Base-by-base conservation (phyloP, 2,797 vertebrate species). In the Psittacula derbiana region DNA sequence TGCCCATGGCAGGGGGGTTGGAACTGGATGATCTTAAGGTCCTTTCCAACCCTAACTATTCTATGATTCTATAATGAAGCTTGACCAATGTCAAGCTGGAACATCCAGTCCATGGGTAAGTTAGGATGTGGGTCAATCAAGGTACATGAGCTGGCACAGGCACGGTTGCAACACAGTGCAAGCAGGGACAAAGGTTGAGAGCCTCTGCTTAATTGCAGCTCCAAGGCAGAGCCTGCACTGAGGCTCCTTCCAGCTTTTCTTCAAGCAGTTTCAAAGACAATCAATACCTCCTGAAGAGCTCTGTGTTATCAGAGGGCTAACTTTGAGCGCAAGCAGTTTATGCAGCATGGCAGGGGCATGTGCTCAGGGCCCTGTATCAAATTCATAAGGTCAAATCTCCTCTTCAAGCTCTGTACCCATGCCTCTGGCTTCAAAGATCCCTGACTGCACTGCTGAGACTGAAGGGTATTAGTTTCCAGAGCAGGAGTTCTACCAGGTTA, bases 31-130 rank as follows among this genome's bases (percentile, higher is more conserved):
- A 36, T 36, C 36, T 36, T 8, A 36, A 36, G 36, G 36, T 36
- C 36, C 36, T 36, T 36, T 36, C 36, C 36, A 36, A 36, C 36
- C 36, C 36, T 36, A 36, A 36, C 36, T 36, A 36, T 36, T 36
- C 36, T 36, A 36, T 36, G 36, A 36, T 36, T 36, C 36, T 36
- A 36, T 36, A 36, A 36, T 30, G 31, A 65, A 58, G 8, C 25
- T 72, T 0, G 0, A 10, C 17, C 44, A 28, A 3, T 3, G 33
- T 30, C 27, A 21, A 15, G 16, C 25, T 69, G 71, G 80, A 23
- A 16, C 15, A 14, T 27, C 11, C 38, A 66, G 40, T 43, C 43
- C 18, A 4, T 25, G 36, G 60, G 17, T 62, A 43, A 11, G 31
- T 46, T 36, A 58, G 18, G 49, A 8, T 55, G 9, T 46, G 44